phyloP scores from a whole-genome alignment of 53 echinoderm and acorn worm species.

The Paelopatides confundens region DNA sequence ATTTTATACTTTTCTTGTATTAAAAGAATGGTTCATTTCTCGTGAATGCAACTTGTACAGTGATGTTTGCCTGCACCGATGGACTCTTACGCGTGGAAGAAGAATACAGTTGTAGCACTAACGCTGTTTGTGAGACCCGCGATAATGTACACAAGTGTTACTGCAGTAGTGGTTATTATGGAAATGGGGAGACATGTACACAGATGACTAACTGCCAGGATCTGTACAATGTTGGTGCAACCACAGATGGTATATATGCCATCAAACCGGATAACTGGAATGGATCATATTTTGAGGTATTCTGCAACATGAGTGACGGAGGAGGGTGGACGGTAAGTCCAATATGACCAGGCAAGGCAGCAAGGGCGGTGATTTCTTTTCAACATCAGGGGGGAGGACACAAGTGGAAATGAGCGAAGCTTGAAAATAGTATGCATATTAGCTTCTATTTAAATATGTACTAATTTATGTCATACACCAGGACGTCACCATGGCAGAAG shows the following conservation, averaged over 20 bases:
- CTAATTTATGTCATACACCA: too few species aligned
- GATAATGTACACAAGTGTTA: background rate
- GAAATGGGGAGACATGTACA: background rate
- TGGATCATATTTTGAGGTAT: background rate
- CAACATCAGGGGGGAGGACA: too few species aligned
- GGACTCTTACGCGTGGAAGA: background rate
- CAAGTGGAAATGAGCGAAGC: too few species aligned
- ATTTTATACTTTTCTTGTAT: too few species aligned
- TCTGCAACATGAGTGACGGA: background rate
- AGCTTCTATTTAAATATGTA: too few species aligned
- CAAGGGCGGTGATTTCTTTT: too few species aligned
- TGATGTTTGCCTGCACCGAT: too few species aligned
- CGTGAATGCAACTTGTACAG: too few species aligned
- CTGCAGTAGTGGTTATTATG: background rate
- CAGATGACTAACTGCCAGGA: background rate
- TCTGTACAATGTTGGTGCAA: background rate
- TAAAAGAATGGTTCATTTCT: too few species aligned
- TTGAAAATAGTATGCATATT: too few species aligned
- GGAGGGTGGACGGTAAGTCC: conserved; percentile 16
- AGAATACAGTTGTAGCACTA: background rate
- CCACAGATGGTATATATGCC: background rate
- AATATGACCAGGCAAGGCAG: too few species aligned
- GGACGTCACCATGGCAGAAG: too few species aligned
- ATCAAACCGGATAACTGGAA: background rate
- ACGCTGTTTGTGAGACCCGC: background rate